phyloP scores from a whole-genome alignment of 2,113 vertebrate genomes.

The Serilophus lunatus region DNA sequence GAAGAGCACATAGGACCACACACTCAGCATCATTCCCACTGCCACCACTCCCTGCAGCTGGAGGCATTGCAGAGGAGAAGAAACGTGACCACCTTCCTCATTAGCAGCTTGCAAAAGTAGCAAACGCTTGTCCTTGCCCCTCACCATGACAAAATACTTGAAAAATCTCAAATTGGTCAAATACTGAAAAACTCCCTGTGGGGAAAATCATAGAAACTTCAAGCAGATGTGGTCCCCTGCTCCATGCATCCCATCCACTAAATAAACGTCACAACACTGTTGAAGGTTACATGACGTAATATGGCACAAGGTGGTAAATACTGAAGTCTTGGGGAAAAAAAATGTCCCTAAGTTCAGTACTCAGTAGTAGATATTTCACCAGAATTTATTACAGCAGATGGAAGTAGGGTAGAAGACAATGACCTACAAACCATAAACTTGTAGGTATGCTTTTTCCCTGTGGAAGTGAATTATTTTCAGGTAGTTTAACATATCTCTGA shows the following conservation, averaged over 20 bases:
- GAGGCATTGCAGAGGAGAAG: not conserved
- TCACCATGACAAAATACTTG: not conserved
- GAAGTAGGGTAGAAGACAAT: conserved; percentile 33
- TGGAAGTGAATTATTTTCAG: conserved; percentile 62
- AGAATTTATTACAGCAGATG: conserved; percentile 36
- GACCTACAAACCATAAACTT: conserved; percentile 63
- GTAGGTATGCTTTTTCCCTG: not conserved
- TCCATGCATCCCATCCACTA: not conserved
- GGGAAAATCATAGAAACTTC: conserved; percentile 8
- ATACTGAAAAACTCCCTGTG: not conserved
- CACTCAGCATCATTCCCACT: not conserved
- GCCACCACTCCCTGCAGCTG: not conserved
- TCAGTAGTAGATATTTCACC: conserved; percentile 56
- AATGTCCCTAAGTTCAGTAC: conserved; percentile 13
- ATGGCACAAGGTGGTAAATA: conserved; percentile 10
- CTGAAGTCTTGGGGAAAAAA: not conserved
- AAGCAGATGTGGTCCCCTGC: not conserved
- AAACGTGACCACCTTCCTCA: not conserved
- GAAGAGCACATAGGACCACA: not conserved
- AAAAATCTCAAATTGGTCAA: not conserved
- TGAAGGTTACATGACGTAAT: conserved; percentile 35
- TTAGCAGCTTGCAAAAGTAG: not conserved
- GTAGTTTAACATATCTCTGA: conserved; percentile 55
- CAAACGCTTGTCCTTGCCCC: not conserved
- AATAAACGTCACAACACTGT: not conserved